phyloP scores from a whole-genome alignment of 2,113 vertebrate genomes.

The Pterocles orientalis region DNA sequence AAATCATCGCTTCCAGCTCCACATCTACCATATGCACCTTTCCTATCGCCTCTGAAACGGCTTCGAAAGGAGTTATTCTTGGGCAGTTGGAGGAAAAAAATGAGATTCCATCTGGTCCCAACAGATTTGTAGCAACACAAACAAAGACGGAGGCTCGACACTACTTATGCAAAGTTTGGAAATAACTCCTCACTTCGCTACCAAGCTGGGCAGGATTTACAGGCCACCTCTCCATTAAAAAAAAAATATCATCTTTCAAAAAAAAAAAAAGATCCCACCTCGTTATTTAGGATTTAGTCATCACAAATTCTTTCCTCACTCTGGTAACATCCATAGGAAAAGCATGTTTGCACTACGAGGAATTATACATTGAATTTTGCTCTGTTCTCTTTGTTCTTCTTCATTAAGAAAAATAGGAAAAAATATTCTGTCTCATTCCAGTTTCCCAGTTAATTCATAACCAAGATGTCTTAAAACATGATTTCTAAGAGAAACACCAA shows the following conservation, averaged over 20 bases:
- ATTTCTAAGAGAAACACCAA: accelerated
- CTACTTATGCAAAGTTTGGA: background rate
- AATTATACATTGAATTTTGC: background rate
- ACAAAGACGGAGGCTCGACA: background rate
- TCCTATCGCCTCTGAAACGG: background rate
- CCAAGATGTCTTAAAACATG: background rate
- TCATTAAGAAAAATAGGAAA: background rate
- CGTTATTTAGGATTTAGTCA: background rate
- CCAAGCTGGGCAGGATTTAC: background rate
- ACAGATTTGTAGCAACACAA: background rate
- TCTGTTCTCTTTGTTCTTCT: background rate
- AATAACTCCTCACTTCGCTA: background rate
- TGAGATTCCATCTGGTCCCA: conserved; percentile 46
- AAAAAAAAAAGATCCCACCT: background rate
- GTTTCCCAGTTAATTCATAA: background rate
- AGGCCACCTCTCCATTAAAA: background rate
- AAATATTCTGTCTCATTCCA: background rate
- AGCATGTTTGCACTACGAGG: background rate
- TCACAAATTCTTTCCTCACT: background rate
- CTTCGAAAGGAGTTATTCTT: conserved; percentile 30
- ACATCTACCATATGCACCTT: background rate
- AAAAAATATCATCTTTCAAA: background rate
- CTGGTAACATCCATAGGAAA: background rate
- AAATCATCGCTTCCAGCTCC: background rate
- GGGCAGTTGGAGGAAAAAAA: background rate